Evolutionary conservation across 2,113 vertebrate genomes (phyloP).

Genomic region (Gavia stellata): DNA sequence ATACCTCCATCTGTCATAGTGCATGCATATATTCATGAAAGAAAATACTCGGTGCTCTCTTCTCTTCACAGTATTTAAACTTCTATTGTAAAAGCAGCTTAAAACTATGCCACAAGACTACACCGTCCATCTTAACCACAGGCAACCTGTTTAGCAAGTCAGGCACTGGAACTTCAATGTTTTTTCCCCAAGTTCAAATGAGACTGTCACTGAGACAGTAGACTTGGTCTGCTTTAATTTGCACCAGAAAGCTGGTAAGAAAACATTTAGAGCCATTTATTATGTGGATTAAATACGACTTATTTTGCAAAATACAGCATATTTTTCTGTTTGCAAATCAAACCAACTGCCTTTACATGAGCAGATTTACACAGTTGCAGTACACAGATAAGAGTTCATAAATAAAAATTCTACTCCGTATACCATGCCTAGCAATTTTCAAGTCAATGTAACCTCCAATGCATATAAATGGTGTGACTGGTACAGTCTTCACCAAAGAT

Average conservation of each 20-base stretch:
- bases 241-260: conserved; percentile 65
- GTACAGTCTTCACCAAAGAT: conserved; percentile 87
- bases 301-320: conserved; percentile 64
- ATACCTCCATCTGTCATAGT: conserved; percentile 40
- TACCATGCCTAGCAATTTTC: conserved; percentile 74
- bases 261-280: conserved; percentile 73
- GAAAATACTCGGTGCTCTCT: conserved; percentile 48
- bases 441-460: conserved; percentile 54
- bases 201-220: conserved; percentile 59
- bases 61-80: conserved; percentile 55
- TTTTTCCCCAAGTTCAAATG: conserved; percentile 53
- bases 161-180: conserved; percentile 65
- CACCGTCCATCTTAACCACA: conserved; percentile 57
- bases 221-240: conserved; percentile 67
- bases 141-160: conserved; percentile 67
- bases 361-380: conserved; percentile 67
- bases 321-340: conserved; percentile 68
- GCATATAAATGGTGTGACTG: not conserved
- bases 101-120: conserved; percentile 66
- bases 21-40: conserved; percentile 69
- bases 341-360: conserved; percentile 66
- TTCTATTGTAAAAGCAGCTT: conserved; percentile 64
- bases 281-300: conserved; percentile 66
- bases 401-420: conserved; percentile 77
- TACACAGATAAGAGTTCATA: conserved; percentile 77